Evolutionary conservation across 1,140 invertebrate species (phyloP).

Genomic region (Neuroterus valhalla): DNA sequence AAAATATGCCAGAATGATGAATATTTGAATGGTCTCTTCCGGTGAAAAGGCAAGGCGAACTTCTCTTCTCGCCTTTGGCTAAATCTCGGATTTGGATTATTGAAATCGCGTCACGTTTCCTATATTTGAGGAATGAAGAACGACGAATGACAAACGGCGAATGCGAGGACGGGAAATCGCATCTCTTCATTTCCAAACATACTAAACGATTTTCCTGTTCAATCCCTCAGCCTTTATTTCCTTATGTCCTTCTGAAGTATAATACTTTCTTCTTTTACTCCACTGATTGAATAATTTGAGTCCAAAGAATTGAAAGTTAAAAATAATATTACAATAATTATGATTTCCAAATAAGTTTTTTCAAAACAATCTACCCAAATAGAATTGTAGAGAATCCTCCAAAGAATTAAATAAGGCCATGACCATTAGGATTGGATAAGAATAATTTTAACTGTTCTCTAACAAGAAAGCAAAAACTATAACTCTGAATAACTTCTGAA

Average conservation of each 20-base stretch:
- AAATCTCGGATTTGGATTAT: slow-evolving; percentile 2
- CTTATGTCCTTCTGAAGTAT: background rate
- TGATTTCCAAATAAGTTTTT: too few relatives aligned
- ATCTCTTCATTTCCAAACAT: slow-evolving; percentile 26
- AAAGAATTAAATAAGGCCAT: too few relatives aligned
- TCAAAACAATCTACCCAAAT: too few relatives aligned
- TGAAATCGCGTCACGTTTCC: slow-evolving; percentile 16
- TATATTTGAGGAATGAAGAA: background rate
- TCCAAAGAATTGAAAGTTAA: too few relatives aligned
- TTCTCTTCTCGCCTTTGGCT: slow-evolving; percentile 11
- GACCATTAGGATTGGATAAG: too few relatives aligned
- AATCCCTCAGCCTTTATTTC: background rate
- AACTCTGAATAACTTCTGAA: too few relatives aligned
- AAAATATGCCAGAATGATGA: slow-evolving; percentile 24
- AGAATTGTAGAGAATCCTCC: too few relatives aligned
- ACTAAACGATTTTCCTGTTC: background rate
- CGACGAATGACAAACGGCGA: background rate
- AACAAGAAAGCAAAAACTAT: too few relatives aligned
- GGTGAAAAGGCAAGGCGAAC: background rate
- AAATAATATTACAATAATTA: too few relatives aligned
- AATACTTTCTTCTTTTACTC: background rate
- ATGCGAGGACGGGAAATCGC: background rate
- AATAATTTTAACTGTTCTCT: too few relatives aligned
- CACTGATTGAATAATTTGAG: background rate
- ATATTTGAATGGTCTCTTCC: slow-evolving; percentile 15